Evolutionary conservation across 1,140 invertebrate species (phyloP), one percentile per base, ranked within the genome.

Genomic region (Drosophila burlai): DNA sequence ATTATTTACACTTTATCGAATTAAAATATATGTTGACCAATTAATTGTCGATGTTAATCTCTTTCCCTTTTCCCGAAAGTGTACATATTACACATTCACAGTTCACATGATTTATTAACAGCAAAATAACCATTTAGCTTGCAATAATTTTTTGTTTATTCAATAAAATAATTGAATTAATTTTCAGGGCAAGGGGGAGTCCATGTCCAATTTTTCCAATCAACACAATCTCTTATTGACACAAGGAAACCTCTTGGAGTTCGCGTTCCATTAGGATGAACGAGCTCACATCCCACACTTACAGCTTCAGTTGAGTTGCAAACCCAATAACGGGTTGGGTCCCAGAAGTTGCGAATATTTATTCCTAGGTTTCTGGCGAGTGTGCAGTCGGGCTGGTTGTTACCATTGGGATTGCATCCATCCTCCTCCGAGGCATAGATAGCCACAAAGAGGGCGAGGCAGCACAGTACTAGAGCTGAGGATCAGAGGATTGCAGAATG

Each of bases 311-410:
- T 11, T 38, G 24, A 24, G 8, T 36, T n/a, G 36, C 66, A 69
- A 21, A 0, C 0, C 66, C 66, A 69, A 18, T 52, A 86, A 10
- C 43, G 64, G 9, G 83, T 86, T n/a, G 83, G 80, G 57, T 86
- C 83, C 18, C 16, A 86, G 46, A 64, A 67, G 64, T 86, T 83
- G 16, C 71, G 71, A 21, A 54, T 63, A 5, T 7, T 16, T 15
- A 31, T 8, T 5, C 9, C n/a, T n/a, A 16, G 18, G 67, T 54
- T 47, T 16, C 5, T n/a, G 31, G 63, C 0, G 40, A 29, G n/a
- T 15, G 9, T 18, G 49, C 76, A 86, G 16, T 31, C 45, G 16
- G 83, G 83, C 18, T 18, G 2, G 15, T 71, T 67, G 31, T 87
- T 29, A 8, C 7, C 2, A 68, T 83, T 0, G 10, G 34, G 46